Evolutionary conservation across 2,888 invertebrate genomes (phyloP).

Genomic region (Xanthia togata): DNA sequence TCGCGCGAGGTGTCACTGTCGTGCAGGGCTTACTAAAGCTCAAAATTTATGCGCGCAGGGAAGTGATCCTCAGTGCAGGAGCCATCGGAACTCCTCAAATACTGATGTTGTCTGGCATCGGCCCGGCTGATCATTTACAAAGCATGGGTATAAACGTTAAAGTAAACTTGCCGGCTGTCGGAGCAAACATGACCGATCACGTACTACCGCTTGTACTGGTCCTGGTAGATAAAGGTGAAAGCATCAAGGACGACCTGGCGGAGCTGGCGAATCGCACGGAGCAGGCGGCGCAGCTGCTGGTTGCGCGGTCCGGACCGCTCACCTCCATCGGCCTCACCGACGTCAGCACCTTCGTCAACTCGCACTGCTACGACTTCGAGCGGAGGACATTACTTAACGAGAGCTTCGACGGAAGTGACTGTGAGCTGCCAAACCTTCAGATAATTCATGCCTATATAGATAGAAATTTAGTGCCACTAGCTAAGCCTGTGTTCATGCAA

Average conservation of each 20-base stretch:
- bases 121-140: conserved; percentile 74
- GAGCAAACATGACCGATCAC: conserved; percentile 79
- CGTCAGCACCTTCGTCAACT: conserved; percentile 74
- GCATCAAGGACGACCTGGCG: conserved; percentile 38
- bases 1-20: conserved; percentile 75
- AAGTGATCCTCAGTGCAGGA: conserved; percentile 81
- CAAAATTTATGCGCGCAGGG: conserved; percentile 72
- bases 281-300: conserved; percentile 65
- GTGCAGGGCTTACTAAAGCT: conserved; percentile 54
- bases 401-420: conserved; percentile 66
- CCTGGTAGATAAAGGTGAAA: conserved; percentile 65
- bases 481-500: conserved; percentile 56
- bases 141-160: conserved; percentile 70
- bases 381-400: conserved; percentile 64
- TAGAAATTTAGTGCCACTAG: conserved; percentile 61
- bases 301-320: conserved; percentile 69
- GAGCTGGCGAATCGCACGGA: conserved; percentile 31
- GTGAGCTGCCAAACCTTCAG: conserved; percentile 77
- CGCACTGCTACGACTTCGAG: conserved; percentile 75
- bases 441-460: conserved; percentile 74
- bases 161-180: conserved; percentile 75
- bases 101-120: conserved; percentile 81
- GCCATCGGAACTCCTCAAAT: conserved; percentile 79
- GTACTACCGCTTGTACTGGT: conserved; percentile 70
- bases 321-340: conserved; percentile 78